These are phyloP conservation scores for Drosophila basisetae DNA, from an alignment of 2,888 invertebrate species.

Conservation along the genomic window DNA sequence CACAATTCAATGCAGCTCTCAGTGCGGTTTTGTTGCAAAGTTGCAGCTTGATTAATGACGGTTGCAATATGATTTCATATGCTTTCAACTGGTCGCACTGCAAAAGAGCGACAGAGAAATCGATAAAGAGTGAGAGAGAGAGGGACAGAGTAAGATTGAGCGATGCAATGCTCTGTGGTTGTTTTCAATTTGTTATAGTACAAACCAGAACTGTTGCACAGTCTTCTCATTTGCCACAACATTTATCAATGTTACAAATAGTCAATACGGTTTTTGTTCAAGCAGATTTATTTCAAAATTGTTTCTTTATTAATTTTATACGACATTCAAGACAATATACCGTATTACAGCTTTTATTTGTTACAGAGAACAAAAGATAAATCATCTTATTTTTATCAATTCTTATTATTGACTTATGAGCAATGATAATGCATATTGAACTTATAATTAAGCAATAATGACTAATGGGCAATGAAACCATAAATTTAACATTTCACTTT, in stretches of 20 bases:
- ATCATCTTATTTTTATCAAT: not conserved
- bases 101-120: slow-evolving; percentile 3
- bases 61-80: slow-evolving; percentile 64
- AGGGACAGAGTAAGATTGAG: not conserved
- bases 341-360: not conserved
- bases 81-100: slow-evolving; percentile 29
- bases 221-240: slow-evolving; percentile 42
- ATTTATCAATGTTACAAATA: slow-evolving; percentile 38
- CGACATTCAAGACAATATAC: not conserved
- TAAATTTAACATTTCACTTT: not conserved
- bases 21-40: slow-evolving; percentile 49
- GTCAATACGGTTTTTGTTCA: slow-evolving; percentile 8
- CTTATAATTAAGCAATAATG: not conserved
- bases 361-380: not conserved
- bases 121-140: not conserved
- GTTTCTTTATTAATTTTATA: slow-evolving; percentile 7
- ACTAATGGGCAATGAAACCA: not conserved
- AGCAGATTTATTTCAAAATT: slow-evolving; percentile 5
- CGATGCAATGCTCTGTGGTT: slow-evolving; percentile 38
- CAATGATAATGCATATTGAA: not conserved
- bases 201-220: slow-evolving; percentile 49
- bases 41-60: slow-evolving; percentile 70
- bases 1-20: slow-evolving; percentile 12
- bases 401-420: not conserved
- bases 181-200: slow-evolving; percentile 52